Percentiles rank a stretch among this genome's conserved stretches.
Evolutionary conservation across 2,797 vertebrate genomes (phyloP).

Genomic region (Parauchenoglanis ngamensis): DNA sequence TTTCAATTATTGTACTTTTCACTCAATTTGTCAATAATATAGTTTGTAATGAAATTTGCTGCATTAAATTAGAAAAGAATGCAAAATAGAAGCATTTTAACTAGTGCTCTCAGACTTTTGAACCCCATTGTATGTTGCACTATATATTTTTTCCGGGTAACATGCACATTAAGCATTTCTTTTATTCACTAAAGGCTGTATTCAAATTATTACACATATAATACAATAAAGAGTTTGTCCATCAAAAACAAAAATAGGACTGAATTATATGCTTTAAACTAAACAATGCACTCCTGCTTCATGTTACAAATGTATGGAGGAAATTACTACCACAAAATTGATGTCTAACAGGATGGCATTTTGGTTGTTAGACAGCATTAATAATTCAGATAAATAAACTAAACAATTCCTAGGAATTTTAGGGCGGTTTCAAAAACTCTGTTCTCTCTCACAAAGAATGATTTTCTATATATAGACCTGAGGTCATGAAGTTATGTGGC

Average conservation of each 20-base stretch:
- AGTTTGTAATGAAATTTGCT: background rate
- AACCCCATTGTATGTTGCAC: background rate
- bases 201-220: background rate
- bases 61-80: background rate
- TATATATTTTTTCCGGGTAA: background rate
- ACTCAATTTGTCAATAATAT: background rate
- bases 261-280: background rate
- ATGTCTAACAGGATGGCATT: background rate
- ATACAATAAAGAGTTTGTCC: background rate
- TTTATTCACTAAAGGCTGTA: background rate
- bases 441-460: background rate
- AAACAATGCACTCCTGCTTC: background rate
- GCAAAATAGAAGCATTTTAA: background rate
- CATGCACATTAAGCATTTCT: background rate
- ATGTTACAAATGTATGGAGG: background rate
- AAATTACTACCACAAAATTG: background rate
- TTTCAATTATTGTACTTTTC: background rate
- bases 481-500: background rate
- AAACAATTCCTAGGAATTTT: background rate
- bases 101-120: background rate
- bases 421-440: background rate
- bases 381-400: background rate
- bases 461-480: conserved; percentile 13
- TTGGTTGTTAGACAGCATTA: background rate
- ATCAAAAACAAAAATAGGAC: background rate